These are phyloP conservation scores for Ciconia boyciana DNA, from an alignment of 2,113 vertebrate species.

Conservation along the genomic window DNA sequence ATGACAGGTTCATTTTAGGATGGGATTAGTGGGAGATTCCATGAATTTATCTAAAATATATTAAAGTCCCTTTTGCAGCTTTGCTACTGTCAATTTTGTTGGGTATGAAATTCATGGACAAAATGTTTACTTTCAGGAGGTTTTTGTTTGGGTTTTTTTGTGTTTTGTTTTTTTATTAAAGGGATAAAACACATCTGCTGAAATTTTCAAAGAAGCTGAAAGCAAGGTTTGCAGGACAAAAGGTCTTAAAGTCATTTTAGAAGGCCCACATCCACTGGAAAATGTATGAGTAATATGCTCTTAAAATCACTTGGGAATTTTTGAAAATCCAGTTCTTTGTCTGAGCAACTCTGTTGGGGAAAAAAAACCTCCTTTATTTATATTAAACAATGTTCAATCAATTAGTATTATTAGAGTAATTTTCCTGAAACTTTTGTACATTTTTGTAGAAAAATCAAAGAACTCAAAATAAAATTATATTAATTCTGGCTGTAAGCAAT, in stretches of 20 bases:
- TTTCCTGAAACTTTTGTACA: not conserved
- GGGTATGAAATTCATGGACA: not conserved
- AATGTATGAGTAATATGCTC: not conserved
- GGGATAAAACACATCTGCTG: not conserved
- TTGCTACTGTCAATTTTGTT: not conserved
- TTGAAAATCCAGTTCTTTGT: not conserved
- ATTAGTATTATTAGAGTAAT: not conserved
- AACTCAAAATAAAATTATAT: slow-evolving; percentile 18
- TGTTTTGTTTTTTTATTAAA: not conserved
- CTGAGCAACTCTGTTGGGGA: not conserved
- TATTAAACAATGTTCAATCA: not conserved
- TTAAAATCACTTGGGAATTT: not conserved
- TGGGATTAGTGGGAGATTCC: not conserved
- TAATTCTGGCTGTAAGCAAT: slow-evolving; percentile 24
- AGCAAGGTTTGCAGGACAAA: not conserved
- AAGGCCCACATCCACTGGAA: not conserved
- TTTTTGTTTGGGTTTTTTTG: not conserved
- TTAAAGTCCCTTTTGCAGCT: not conserved
- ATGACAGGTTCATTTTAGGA: not conserved
- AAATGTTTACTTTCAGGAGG: not conserved
- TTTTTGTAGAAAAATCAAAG: slow-evolving; percentile 5
- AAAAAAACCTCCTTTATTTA: not conserved
- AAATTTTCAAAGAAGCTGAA: not conserved
- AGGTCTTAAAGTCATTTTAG: not conserved
- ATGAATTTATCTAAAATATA: not conserved